Percentiles rank a stretch among this genome's conserved stretches.
Evolutionary conservation across 2,797 vertebrate species (phyloP).

Genomic region (Pseudomugil gertrudae): DNA sequence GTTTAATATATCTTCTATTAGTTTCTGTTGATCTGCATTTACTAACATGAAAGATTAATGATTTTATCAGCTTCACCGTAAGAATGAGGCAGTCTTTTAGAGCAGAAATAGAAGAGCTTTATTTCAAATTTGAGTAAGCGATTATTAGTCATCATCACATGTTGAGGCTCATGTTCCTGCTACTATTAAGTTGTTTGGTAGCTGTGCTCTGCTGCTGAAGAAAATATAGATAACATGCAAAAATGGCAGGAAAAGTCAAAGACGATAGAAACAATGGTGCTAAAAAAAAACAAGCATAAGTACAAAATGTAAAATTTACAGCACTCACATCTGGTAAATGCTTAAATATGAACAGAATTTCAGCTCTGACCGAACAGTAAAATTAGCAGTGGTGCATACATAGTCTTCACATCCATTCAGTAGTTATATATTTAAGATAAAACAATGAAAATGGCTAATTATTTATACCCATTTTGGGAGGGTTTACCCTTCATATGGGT

Average conservation of each 20-base stretch:
- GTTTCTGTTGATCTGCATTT: background rate
- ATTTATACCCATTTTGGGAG: background rate
- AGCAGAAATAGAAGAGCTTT: conserved; percentile 76
- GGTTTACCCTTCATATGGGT: conserved; percentile 17
- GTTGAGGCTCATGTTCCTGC: conserved; percentile 52
- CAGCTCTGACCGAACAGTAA: conserved; percentile 22
- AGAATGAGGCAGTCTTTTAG: conserved; percentile 41
- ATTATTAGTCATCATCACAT: conserved; percentile 72
- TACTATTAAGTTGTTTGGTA: conserved; percentile 51
- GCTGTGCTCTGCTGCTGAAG: conserved; percentile 36
- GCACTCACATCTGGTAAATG: conserved; percentile 36
- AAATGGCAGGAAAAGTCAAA: conserved; percentile 42
- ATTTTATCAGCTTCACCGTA: background rate
- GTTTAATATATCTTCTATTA: background rate
- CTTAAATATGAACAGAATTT: conserved; percentile 36
- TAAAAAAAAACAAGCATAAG: conserved; percentile 76
- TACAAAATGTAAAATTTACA: conserved; percentile 66
- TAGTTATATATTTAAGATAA: conserved; percentile 33
- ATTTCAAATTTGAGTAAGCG: conserved; percentile 76
- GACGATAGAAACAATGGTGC: conserved; percentile 40
- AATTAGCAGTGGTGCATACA: conserved; percentile 56
- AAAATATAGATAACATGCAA: conserved; percentile 45
- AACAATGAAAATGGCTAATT: conserved; percentile 16
- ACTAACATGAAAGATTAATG: background rate
- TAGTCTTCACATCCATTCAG: conserved; percentile 29